phyloP scores from a whole-genome alignment of 2,113 vertebrate genomes.

The Scomber scombrus region DNA sequence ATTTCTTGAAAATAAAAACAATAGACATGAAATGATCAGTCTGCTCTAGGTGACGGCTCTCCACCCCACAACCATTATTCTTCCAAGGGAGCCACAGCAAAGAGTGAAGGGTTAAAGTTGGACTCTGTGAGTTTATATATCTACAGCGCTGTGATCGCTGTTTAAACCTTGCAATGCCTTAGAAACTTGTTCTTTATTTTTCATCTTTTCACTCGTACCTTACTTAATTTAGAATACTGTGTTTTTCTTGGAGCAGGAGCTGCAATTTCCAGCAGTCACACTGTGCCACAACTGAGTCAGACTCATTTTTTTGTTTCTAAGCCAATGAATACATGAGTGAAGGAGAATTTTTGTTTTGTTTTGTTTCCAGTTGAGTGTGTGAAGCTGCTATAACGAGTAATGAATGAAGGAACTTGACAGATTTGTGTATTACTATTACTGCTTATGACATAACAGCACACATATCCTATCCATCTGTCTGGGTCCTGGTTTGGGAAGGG shows the following conservation, averaged over 20 bases:
- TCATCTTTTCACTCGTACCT: constrained; percentile 40
- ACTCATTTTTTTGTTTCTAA: not conserved
- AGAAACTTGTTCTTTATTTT: constrained; percentile 47
- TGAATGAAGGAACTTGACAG: constrained; percentile 19
- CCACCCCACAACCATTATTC: constrained; percentile 18
- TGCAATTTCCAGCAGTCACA: constrained; percentile 17
- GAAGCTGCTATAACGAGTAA: constrained; percentile 47
- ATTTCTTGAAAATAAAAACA: not conserved
- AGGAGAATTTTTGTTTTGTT: not conserved
- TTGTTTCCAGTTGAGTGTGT: constrained; percentile 10
- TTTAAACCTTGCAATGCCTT: constrained; percentile 81
- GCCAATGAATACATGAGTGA: constrained; percentile 26
- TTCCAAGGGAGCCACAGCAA: constrained; percentile 34
- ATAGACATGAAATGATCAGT: constrained; percentile 1
- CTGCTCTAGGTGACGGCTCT: constrained; percentile 12
- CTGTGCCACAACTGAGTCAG: not conserved
- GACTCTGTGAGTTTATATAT: constrained; percentile 81
- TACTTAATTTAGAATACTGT: constrained; percentile 28
- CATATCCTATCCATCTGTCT: constrained; percentile 11
- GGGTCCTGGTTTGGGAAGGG: not conserved
- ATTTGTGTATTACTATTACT: not conserved
- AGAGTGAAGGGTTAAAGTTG: constrained; percentile 57
- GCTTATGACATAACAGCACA: not conserved
- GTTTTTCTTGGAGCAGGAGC: constrained; percentile 14
- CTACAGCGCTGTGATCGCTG: constrained; percentile 70